Conservation (phyloP, 2,797 vertebrate genomes). For the Simalia tracyae region DNA sequence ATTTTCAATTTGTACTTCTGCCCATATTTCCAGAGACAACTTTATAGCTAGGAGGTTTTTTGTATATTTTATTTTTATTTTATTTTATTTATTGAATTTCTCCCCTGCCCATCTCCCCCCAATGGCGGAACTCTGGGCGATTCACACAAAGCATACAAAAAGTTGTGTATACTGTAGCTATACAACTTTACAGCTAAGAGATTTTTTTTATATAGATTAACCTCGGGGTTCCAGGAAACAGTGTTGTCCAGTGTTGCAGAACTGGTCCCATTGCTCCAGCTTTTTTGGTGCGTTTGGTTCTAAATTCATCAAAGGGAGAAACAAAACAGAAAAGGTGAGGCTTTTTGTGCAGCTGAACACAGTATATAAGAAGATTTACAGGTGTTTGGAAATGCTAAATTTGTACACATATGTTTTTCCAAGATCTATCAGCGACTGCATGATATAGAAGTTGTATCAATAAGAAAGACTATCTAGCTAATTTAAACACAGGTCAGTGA, state of each 20-base stretch:
- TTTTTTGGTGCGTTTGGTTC: slow-evolving; percentile 50
- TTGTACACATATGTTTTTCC: background rate
- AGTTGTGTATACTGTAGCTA: background rate
- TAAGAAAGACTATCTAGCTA: background rate
- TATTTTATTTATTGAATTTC: too few species aligned
- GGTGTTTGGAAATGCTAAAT: background rate
- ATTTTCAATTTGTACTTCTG: background rate
- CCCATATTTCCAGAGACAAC: background rate
- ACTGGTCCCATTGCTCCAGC: slow-evolving; percentile 41
- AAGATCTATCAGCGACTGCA: fast-evolving
- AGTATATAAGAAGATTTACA: background rate
- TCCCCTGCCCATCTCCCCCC: too few species aligned
- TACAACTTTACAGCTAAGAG: background rate
- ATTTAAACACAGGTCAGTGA: background rate
- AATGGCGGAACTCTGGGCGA: too few species aligned
- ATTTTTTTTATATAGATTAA: slow-evolving; percentile 31
- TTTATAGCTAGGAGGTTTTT: too few species aligned
- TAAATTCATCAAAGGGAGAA: slow-evolving; percentile 50
- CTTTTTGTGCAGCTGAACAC: background rate
- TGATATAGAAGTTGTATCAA: background rate
- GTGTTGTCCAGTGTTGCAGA: slow-evolving; percentile 52
- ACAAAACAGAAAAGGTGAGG: background rate
- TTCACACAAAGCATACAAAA: too few species aligned
- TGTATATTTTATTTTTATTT: too few species aligned
- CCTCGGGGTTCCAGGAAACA: slow-evolving; percentile 72